phyloP scores from a whole-genome alignment of 2,888 invertebrate species.

The Venusia cambrica region DNA sequence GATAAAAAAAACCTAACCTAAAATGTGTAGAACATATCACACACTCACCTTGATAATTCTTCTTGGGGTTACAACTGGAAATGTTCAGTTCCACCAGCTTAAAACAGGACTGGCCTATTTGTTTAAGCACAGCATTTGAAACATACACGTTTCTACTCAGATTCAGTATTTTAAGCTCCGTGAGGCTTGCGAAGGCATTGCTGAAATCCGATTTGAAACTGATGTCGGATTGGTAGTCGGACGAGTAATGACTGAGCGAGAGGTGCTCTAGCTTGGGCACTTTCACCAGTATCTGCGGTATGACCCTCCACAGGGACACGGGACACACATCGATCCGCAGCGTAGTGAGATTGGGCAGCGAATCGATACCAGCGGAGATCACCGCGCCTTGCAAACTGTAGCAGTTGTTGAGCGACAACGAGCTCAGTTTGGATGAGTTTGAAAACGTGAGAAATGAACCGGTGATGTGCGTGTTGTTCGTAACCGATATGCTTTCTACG shows the following conservation, averaged over 20 bases:
- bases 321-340: constrained; percentile 62
- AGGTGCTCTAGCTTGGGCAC: constrained; percentile 58
- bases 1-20: too few relatives aligned
- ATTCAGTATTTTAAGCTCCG: constrained; percentile 66
- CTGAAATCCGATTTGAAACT: constrained; percentile 58
- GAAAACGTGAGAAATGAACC: constrained; percentile 63
- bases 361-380: constrained; percentile 54
- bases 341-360: constrained; percentile 49
- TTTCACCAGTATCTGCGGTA: constrained; percentile 58
- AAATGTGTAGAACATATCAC: constrained; percentile 1
- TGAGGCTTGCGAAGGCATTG: constrained; percentile 57
- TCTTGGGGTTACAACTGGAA: constrained; percentile 62
- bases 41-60: constrained; percentile 45
- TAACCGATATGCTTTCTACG: constrained; percentile 56
- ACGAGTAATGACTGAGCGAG: constrained; percentile 62
- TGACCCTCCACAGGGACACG: constrained; percentile 59
- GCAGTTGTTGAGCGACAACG: constrained; percentile 66
- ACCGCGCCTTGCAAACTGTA: constrained; percentile 66
- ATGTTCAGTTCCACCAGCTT: constrained; percentile 69
- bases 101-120: constrained; percentile 67
- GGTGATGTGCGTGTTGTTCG: constrained; percentile 66
- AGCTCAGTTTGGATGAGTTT: constrained; percentile 46
- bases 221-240: constrained; percentile 41
- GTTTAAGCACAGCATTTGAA: constrained; percentile 73
- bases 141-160: constrained; percentile 70